Evolutionary conservation across 2,797 vertebrate species (phyloP).

Genomic region (Anas bahamensis): DNA sequence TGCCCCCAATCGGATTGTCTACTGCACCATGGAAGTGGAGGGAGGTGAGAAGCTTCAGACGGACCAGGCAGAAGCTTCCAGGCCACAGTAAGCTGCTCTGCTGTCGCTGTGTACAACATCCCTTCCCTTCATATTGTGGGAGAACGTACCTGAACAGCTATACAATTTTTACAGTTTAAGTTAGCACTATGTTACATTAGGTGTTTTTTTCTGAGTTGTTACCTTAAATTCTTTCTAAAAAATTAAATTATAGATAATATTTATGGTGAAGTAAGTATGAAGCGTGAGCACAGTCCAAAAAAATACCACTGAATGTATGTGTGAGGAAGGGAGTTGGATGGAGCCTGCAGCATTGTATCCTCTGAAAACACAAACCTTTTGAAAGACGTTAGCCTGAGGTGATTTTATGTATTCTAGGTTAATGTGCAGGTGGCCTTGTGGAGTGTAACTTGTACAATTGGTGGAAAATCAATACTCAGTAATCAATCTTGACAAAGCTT

Average conservation of each 20-base stretch:
- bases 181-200: background rate
- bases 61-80: slow-evolving; percentile 96
- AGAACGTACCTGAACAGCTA: background rate
- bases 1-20: slow-evolving; percentile 93
- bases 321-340: background rate
- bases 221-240: background rate
- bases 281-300: background rate
- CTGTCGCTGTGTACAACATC: background rate
- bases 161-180: background rate
- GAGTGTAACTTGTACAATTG: slow-evolving; percentile 25
- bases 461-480: slow-evolving; percentile 57
- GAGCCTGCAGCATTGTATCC: background rate
- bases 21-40: slow-evolving; percentile 99
- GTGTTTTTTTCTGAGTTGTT: background rate
- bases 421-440: background rate
- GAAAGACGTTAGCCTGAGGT: background rate
- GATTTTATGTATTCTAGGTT: slow-evolving; percentile 21
- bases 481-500: slow-evolving; percentile 54
- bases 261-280: background rate
- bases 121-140: background rate
- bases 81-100: slow-evolving; percentile 90
- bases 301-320: background rate
- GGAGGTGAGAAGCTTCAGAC: slow-evolving; percentile 97
- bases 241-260: background rate
- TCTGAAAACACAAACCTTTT: background rate